Percentiles rank a stretch among this genome's conserved stretches.
These are phyloP conservation scores for Hozukius guyotensis DNA, from an alignment of 2,797 vertebrate species.

Conservation along the genomic window DNA sequence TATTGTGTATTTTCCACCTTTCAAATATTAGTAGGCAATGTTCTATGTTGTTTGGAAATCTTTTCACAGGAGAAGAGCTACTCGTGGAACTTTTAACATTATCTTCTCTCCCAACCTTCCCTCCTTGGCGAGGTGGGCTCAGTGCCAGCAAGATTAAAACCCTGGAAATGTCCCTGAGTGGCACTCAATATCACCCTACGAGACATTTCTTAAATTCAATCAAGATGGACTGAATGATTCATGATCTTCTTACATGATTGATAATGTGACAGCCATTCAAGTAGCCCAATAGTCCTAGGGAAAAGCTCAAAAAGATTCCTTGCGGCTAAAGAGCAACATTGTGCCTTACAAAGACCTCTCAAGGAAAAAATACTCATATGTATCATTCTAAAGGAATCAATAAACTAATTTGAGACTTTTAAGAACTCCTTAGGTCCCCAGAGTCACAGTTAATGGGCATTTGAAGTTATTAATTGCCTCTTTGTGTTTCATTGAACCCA, in stretches of 20 bases:
- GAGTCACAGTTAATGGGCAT: conserved; percentile 44
- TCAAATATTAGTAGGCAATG: not conserved
- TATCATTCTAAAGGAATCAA: conserved; percentile 62
- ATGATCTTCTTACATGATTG: conserved; percentile 58
- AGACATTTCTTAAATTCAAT: conserved; percentile 63
- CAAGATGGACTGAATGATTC: conserved; percentile 61
- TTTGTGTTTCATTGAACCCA: conserved; percentile 54
- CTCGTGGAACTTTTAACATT: conserved; percentile 10
- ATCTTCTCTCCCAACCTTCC: not conserved
- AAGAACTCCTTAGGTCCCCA: conserved; percentile 54
- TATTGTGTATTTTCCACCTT: not conserved
- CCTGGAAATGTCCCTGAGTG: conserved; percentile 53
- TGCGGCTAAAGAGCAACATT: not conserved
- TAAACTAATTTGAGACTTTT: conserved; percentile 75
- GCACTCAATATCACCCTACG: conserved; percentile 43
- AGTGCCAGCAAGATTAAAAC: conserved; percentile 43
- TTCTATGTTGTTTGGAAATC: not conserved
- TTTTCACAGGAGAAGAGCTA: not conserved
- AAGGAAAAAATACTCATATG: conserved; percentile 23
- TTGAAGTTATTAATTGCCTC: conserved; percentile 64
- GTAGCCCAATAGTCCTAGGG: conserved; percentile 1
- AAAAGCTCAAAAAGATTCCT: conserved; percentile 14
- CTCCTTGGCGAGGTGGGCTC: not conserved
- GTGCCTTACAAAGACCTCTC: not conserved
- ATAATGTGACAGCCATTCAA: conserved; percentile 47